Evolutionary conservation across 2,888 invertebrate genomes (phyloP).

Genomic region (Chesias legatella): DNA sequence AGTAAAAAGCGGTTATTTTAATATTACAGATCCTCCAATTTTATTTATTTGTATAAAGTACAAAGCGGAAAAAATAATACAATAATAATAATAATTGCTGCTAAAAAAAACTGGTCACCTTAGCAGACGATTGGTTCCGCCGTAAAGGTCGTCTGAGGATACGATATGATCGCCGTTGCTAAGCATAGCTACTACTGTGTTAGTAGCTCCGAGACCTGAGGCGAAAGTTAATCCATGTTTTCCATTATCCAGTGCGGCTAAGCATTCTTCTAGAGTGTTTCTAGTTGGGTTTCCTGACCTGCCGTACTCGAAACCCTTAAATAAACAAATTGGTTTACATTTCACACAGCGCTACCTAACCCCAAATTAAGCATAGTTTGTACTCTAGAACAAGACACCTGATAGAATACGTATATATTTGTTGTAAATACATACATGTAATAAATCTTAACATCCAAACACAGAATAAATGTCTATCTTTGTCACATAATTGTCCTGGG

Average conservation of each 20-base stretch:
- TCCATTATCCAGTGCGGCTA: conserved; percentile 94
- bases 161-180: conserved; percentile 94
- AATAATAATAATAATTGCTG: not conserved
- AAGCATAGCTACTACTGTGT: conserved; percentile 87
- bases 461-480: no score
- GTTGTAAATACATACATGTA: no score
- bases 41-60: no score
- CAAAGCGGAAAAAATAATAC: not conserved
- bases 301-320: conserved; percentile 93
- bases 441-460: no score
- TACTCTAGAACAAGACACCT: no score
- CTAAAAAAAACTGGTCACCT: conserved; percentile 44
- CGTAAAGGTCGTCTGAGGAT: conserved; percentile 95
- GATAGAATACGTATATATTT: no score
- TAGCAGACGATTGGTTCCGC: conserved; percentile 91
- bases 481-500: no score
- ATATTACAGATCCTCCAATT: no score
- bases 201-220: conserved; percentile 94
- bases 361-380: no score
- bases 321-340: conserved; percentile 7
- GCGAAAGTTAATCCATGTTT: conserved; percentile 91
- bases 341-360: no score
- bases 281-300: conserved; percentile 97
- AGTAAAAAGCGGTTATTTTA: no score
- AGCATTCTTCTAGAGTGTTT: conserved; percentile 90